Percentiles rank a stretch among this genome's conserved stretches.
Conservation (phyloP, 2,797 vertebrate genomes). For the Kryptolebias ocellatus region DNA sequence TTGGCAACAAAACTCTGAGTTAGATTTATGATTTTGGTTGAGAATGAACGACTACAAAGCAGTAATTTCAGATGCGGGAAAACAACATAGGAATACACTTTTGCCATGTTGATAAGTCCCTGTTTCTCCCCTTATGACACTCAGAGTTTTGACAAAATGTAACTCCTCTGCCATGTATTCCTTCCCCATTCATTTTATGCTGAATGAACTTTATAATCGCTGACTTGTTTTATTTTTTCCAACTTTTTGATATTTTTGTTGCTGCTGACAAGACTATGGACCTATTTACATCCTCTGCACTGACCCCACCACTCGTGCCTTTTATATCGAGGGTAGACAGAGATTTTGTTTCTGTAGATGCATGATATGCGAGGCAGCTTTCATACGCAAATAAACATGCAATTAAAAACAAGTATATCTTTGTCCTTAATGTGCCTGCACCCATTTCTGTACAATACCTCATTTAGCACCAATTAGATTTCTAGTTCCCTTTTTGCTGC, state of each 20-base stretch:
- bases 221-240: background rate
- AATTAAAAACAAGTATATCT: slow-evolving; percentile 19
- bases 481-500: slow-evolving; percentile 79
- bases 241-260: background rate
- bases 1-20: background rate
- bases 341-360: background rate
- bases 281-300: background rate
- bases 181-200: too few species aligned
- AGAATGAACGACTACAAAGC: too few species aligned
- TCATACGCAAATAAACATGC: slow-evolving; percentile 2
- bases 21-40: background rate
- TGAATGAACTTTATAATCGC: too few species aligned
- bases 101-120: too few species aligned
- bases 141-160: too few species aligned
- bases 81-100: too few species aligned
- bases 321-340: background rate
- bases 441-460: slow-evolving; percentile 85
- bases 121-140: background rate
- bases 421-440: slow-evolving; percentile 52
- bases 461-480: slow-evolving; percentile 93
- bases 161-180: too few species aligned
- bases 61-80: too few species aligned
- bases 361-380: background rate
- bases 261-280: background rate
- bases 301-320: background rate